Percentiles rank a stretch among this genome's conserved stretches.
Conservation (phyloP, 1,140 invertebrate genomes). For the Macrocentrus cingulum region DNA sequence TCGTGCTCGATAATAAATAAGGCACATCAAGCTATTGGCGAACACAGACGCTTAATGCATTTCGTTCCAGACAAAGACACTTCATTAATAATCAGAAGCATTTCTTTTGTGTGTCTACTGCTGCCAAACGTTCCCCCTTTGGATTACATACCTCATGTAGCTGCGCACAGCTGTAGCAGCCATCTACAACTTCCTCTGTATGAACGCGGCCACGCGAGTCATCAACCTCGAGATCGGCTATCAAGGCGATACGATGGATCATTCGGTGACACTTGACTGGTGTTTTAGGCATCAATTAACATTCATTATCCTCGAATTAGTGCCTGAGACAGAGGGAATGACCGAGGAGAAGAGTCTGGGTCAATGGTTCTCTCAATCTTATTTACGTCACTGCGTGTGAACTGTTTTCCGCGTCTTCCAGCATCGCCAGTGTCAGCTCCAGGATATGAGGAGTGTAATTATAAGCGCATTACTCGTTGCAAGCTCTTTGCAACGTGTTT, state of each 20-base stretch:
- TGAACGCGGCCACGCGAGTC: neutral
- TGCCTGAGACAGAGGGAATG: neutral
- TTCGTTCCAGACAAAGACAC: slow-evolving; percentile 46
- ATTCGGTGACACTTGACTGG: neutral
- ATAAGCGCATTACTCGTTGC: slow-evolving; percentile 43
- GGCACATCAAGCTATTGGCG: neutral
- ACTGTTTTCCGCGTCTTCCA: neutral
- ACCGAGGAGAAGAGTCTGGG: no score
- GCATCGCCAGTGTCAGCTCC: slow-evolving; percentile 23
- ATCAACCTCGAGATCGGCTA: slow-evolving; percentile 19
- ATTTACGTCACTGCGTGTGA: neutral
- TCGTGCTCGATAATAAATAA: slow-evolving; percentile 38
- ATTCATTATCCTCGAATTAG: slow-evolving; percentile 9
- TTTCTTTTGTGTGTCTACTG: slow-evolving; percentile 36
- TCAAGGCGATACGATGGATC: neutral
- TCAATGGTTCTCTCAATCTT: no score
- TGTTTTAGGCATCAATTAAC: neutral
- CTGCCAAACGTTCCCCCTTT: neutral
- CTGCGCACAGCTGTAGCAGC: neutral
- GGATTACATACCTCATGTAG: neutral
- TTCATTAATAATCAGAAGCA: slow-evolving; percentile 50
- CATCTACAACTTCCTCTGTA: neutral
- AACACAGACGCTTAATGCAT: slow-evolving; percentile 36
- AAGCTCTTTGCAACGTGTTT: slow-evolving; percentile 9
- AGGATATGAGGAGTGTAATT: slow-evolving; percentile 40